Base-by-base conservation (phyloP, 2,797 vertebrate species). In the Gallinago nigripennis region DNA sequence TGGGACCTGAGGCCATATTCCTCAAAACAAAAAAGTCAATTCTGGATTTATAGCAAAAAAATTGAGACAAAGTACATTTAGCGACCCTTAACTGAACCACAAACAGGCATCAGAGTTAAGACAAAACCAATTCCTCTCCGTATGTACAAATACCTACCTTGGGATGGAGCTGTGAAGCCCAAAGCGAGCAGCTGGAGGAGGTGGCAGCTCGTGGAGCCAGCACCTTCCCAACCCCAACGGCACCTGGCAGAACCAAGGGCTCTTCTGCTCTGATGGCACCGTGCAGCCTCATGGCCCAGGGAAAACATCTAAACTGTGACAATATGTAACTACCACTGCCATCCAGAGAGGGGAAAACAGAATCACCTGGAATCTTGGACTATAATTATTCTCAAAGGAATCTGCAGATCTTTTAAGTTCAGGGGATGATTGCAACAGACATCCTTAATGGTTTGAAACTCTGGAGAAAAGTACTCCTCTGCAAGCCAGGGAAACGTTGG, bases 271-370 rank as follows among this genome's bases (percentile, higher is more conserved):
- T 97, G 95, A 98, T 97, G 87, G 98, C 98, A 43, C 98, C 96
- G 70, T 97, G 98, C 19, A 94, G 78, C 31, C 98, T 98, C 41
- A 98, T 98, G 46, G 98, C 98, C 98, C 98, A 98, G 31, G 98
- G 95, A 98, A 98, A 96, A 96, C 99, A 98, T 61, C 98, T 98
- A 91, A 98, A 98, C 98, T 98, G 98, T 82, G 97, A 98, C 90
- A 98, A 93, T 98, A 99, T 97, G 98, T 99, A 66, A 99, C 97
- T 92, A 98, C 97, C 86, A 98, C 98, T 11, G 97, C 98, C 91
- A 98, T 97, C 98, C 99, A 90, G 43, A 86, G 80, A 37, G 35
- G 27, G 25, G 39, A n/a, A 43, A 64, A 64, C 23, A n/a, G 31
- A 43, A 41, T 16, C 24, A 97, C 39, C 37, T 90, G 86, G 83